Base-by-base conservation (phyloP, 2,888 invertebrate genomes). In the Brachylomia viminalis region DNA sequence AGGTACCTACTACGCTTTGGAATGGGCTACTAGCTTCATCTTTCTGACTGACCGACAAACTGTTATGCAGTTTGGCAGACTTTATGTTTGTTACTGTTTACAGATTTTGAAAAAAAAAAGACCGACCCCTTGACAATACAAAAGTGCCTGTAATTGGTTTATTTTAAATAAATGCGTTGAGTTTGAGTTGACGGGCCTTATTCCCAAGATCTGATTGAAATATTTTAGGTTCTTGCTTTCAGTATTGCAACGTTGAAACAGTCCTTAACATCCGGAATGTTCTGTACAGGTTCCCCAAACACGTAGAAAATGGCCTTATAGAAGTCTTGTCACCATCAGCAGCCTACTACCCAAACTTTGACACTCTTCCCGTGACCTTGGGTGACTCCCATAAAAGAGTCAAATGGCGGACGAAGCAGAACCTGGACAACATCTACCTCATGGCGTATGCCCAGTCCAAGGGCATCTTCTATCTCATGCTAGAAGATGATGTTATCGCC, bases 401-500 rank as follows among this genome's bases (percentile, higher is more conserved):
- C 0, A 97, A 97, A 72, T 99, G 99, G 99, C 97, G 99, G 72
- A 98, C 99, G 7, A 99, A 99, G 91, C 99, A 99, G 93, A 99
- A 99, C 93, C 96, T 99, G 75, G 99, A 99, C 93, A 99, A 98
- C 91, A 98, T 99, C 0, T 99, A 98, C 93, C 96, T 99, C 23
- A 99, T 99, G 99, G 98, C 99, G 76, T 99, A 99, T 91, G 98
- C 98, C 0, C 98, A 98, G 90, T 97, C 98, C 0, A 98, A 98
- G 92, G 99, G 98, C 77, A 98, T 98, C 0, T 99, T 98, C 94
- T 99, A 99, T 92, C 97, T 99, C 30, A 98, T 99, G 97, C 95
- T 99, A 15, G 99, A 99, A 94, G 99, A 99, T 92, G 99, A 99
- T 91, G 98, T 99, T 71, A 95, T 99, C 52, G 98, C 99, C 0